Percentiles rank a stretch among this genome's conserved stretches.
Conservation (phyloP, 2,797 vertebrate species). For the Loriculus beryllinus region DNA sequence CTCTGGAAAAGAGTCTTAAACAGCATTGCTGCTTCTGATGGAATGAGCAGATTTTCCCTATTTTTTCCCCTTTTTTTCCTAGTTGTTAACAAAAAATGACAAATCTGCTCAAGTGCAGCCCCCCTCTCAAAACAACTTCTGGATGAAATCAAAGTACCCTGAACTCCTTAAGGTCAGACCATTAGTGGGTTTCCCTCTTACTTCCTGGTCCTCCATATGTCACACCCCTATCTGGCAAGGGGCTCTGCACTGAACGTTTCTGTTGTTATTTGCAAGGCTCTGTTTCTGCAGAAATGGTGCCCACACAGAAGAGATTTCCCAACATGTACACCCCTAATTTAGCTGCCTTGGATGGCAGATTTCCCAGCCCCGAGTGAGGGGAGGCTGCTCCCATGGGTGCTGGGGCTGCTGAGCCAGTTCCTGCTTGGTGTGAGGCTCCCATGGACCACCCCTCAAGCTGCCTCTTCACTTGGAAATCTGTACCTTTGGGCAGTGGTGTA, state of each 20-base stretch:
- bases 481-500: not conserved
- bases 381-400: not conserved
- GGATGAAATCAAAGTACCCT: not conserved
- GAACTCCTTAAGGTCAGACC: not conserved
- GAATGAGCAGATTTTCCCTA: not conserved
- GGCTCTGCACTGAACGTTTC: not conserved
- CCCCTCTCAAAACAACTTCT: not conserved
- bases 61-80: not conserved
- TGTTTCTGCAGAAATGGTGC: not conserved
- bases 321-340: accelerated
- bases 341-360: not conserved
- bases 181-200: not conserved
- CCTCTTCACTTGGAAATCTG: not conserved
- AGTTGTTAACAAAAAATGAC: not conserved
- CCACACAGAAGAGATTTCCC: not conserved
- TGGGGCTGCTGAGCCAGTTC: not conserved
- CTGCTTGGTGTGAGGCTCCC: accelerated
- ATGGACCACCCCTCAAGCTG: not conserved
- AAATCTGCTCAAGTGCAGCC: not conserved
- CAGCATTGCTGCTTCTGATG: not conserved
- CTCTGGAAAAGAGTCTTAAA: not conserved
- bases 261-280: not conserved
- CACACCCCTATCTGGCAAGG: not conserved
- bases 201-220: accelerated
- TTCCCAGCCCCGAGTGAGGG: not conserved